Base-by-base conservation (phyloP, 2,113 vertebrate species). In the Dipodomys stephensi region DNA sequence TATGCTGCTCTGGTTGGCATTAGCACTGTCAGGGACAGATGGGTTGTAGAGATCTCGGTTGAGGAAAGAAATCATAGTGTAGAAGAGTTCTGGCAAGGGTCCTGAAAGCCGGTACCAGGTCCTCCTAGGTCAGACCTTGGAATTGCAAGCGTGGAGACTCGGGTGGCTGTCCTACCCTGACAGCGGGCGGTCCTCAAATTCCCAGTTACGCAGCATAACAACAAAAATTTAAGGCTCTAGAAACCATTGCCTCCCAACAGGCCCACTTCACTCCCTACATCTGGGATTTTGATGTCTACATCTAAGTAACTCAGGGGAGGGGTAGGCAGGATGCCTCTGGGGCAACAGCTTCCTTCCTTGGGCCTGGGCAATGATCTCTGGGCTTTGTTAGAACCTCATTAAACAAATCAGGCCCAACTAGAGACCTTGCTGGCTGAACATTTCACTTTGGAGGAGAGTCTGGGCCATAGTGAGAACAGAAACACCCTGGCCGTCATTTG, bases 381-480 rank as follows among this genome's bases (percentile, higher is more conserved):
- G 84, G 92, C 74, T 94, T 88, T 74, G 10, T 44, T 95, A 93
- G 46, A 80, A 92, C 60, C 89, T 97, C 44, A 62, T 90, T 94
- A 92, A 97, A 93, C 28, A 90, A 64, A 95, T 95, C 95, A 49
- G 64, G 25, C 0, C 0, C 65, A 91, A 80, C 88, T 79, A 68
- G 94, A 97, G 96, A 53, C 94, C 4, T 76, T 77, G 93, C 11
- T 93, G 92, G 87, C 30, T 2, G 64, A 49, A 60, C 69, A 81
- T 94, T 85, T 20, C 1, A 46, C 67, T 78, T 22, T 19, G 77
- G 78, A 97, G 90, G 83, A 62, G 30, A 95, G 68, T 30, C 92
- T 88, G 90, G 93, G 81, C 3, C 19, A 13, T 7, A 72, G 30
- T 13, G 57, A 92, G 95, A 96, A 86, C 85, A 97, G 95, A 90